phyloP scores from a whole-genome alignment of 2,888 invertebrate genomes.

The Pedicia rivosa region DNA sequence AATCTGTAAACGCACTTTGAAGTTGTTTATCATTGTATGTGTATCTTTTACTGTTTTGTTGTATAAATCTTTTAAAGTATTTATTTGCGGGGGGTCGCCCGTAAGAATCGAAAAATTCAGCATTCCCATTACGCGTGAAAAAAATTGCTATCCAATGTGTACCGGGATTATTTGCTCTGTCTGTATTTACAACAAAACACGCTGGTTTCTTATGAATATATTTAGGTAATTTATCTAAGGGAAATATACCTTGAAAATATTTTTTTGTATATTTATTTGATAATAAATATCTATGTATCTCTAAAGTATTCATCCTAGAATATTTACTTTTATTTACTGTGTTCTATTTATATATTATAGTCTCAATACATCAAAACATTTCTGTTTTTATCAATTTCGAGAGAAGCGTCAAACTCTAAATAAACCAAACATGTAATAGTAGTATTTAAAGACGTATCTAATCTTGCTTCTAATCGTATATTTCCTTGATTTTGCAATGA shows the following conservation, averaged over 20 bases:
- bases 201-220: not conserved
- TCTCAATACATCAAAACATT: not conserved
- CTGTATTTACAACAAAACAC: not conserved
- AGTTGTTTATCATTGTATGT: not conserved
- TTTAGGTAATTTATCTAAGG: not conserved
- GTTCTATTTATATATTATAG: not conserved
- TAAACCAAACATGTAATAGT: not conserved
- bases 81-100: not conserved
- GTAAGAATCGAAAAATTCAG: not conserved
- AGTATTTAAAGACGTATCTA: not conserved
- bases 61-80: not conserved
- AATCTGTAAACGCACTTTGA: not conserved
- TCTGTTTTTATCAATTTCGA: not conserved
- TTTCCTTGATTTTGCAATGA: not conserved
- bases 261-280: no score
- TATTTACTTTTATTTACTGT: no score
- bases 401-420: not conserved
- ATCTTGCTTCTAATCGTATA: not conserved
- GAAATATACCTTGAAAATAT: no score
- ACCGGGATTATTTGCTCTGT: not conserved
- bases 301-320: no score
- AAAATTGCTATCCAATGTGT: slow-evolving; percentile 1
- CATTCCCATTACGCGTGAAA: not conserved
- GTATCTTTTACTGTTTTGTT: not conserved
- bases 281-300: no score